A percentile compares a stretch with the other conserved stretches of the same genome.
phyloP scores from a whole-genome alignment of 2,113 vertebrate species.

The Serilophus lunatus region DNA sequence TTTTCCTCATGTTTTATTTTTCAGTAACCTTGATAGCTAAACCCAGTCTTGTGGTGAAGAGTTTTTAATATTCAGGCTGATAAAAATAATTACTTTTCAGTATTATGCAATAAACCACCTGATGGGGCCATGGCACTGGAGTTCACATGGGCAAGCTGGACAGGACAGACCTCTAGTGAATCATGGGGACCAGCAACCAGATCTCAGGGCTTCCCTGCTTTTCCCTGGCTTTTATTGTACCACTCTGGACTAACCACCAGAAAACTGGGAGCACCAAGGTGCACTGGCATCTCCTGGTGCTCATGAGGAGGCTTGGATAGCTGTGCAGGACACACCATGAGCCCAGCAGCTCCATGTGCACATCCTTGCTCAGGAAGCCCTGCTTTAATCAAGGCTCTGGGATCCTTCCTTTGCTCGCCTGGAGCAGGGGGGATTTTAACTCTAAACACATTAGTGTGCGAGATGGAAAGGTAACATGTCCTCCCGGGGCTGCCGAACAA shows the following conservation, averaged over 20 bases:
- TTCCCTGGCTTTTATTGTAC: neutral
- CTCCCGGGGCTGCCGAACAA: slow-evolving; percentile 70
- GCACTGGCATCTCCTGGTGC: neutral
- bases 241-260: neutral
- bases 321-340: neutral
- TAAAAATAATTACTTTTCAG: slow-evolving; percentile 11
- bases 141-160: neutral
- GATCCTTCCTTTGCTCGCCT: slow-evolving; percentile 71
- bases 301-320: accelerated
- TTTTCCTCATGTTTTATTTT: slow-evolving; percentile 42
- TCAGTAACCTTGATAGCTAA: slow-evolving; percentile 41
- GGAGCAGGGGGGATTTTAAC: slow-evolving; percentile 66
- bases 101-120: neutral
- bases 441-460: slow-evolving; percentile 75
- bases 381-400: slow-evolving; percentile 75
- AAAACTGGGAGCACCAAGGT: neutral
- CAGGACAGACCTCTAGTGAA: neutral
- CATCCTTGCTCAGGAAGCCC: slow-evolving; percentile 54
- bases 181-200: accelerated
- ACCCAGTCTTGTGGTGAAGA: neutral
- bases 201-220: neutral
- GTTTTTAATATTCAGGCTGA: slow-evolving; percentile 19
- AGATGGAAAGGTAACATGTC: slow-evolving; percentile 76
- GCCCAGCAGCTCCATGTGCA: slow-evolving; percentile 6
- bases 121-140: neutral